phyloP scores from a whole-genome alignment of 2,113 vertebrate genomes.

The Gambusia affinis region DNA sequence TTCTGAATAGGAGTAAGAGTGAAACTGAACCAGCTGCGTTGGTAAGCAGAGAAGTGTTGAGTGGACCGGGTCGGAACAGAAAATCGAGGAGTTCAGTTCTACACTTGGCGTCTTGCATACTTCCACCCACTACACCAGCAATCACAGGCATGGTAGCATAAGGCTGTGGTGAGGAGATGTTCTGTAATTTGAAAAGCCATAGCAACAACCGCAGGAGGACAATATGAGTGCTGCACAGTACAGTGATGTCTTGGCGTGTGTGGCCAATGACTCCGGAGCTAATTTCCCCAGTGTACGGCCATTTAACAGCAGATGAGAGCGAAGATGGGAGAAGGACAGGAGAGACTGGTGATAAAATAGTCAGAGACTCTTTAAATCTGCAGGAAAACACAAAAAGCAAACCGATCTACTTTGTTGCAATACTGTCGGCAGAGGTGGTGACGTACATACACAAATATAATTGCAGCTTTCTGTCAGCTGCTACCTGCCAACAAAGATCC shows the following conservation, averaged over 20 bases:
- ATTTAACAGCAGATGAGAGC: slow-evolving; percentile 42
- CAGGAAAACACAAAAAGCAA: slow-evolving; percentile 27
- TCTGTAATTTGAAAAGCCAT: slow-evolving; percentile 21
- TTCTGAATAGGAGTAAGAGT: neutral
- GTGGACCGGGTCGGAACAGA: neutral
- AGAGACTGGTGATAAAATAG: slow-evolving; percentile 40
- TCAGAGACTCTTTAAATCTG: slow-evolving; percentile 57
- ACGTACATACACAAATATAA: neutral
- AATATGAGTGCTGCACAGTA: slow-evolving; percentile 21
- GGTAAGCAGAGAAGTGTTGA: neutral
- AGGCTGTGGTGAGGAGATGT: slow-evolving; percentile 1
- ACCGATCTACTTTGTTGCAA: slow-evolving; percentile 16
- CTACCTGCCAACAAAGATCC: slow-evolving; percentile 20
- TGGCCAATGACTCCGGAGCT: slow-evolving; percentile 24
- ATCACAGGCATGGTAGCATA: neutral
- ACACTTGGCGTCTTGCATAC: neutral
- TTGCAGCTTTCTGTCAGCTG: slow-evolving; percentile 23
- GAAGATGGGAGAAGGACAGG: slow-evolving; percentile 18
- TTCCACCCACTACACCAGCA: neutral
- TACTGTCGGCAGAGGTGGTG: slow-evolving; percentile 13
- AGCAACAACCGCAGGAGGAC: slow-evolving; percentile 7
- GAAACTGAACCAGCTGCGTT: neutral
- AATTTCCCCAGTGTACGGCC: slow-evolving; percentile 71
- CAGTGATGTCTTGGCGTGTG: slow-evolving; percentile 19
- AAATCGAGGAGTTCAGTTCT: slow-evolving; percentile 5